Evolutionary conservation across 1,140 invertebrate genomes (phyloP).

Genomic region (Brachionus koreanus): DNA sequence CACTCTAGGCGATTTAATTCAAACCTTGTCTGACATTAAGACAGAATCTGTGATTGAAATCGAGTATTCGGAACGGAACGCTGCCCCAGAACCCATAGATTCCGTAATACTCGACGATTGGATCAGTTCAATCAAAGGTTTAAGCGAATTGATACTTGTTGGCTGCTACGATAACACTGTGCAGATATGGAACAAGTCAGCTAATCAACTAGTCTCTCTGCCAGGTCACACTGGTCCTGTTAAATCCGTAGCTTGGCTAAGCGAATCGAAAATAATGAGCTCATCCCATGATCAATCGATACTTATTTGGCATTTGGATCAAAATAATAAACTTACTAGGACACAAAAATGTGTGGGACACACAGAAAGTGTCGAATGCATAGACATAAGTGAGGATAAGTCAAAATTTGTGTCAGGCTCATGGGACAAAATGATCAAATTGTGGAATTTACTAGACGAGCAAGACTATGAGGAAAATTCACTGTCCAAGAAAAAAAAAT

Average conservation of each 20-base stretch:
- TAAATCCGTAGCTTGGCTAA: constrained; percentile 81
- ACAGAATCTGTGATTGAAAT: constrained; percentile 68
- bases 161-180: constrained; percentile 92
- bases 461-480: constrained; percentile 47
- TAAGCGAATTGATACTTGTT: constrained; percentile 65
- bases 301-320: constrained; percentile 73
- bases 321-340: constrained; percentile 72
- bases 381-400: constrained; percentile 68
- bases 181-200: constrained; percentile 79
- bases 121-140: constrained; percentile 76
- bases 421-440: constrained; percentile 72
- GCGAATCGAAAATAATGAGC: constrained; percentile 60
- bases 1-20: constrained; percentile 60
- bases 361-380: constrained; percentile 77
- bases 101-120: constrained; percentile 90
- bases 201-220: constrained; percentile 74
- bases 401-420: constrained; percentile 67
- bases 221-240: constrained; percentile 78
- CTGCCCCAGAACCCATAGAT: constrained; percentile 81
- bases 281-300: constrained; percentile 86
- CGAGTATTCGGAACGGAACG: constrained; percentile 81
- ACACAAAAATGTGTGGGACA: constrained; percentile 78
- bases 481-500: constrained; percentile 50
- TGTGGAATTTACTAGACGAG: constrained; percentile 60
- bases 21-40: constrained; percentile 51